Base-by-base conservation (phyloP, 1,140 invertebrate genomes). In the Calycopis cecrops region DNA sequence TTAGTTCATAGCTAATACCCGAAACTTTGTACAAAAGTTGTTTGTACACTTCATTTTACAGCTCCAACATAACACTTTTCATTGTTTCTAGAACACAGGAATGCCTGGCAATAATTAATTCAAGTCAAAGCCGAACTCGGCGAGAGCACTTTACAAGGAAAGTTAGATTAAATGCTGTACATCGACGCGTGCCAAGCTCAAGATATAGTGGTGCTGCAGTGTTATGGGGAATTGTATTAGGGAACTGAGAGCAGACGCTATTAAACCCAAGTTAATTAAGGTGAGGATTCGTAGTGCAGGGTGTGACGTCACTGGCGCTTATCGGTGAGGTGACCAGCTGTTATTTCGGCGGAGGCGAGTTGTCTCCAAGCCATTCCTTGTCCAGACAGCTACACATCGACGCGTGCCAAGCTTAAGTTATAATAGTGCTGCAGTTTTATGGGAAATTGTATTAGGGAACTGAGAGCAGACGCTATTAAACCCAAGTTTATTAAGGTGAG, bases 111-210 rank as follows among this genome's bases (percentile, higher is more conserved):
- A 73, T 74, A 82, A 79, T 82, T 79, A 79, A 82, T 78, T 74
- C 73, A 71, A 82, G 75, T 68, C 67, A 60, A 73, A 78, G 60
- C 74, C 62, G 65, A 69, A 53, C 59, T 76, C 65, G 18, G 52
- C 47, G 63, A 69, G 69, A 72, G 64, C 68, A 72, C 68, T 78
- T 75, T 65, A 65, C 63, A 62, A 69, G 64, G 53, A 65, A 83
- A 83, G 74, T 83, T 83, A 80, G 75, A 83, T 83, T 83, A 76
- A 79, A 80, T 63, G 77, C 50, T 73, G 67, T 71, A 77, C 65
- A 78, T 73, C 71, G 73, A 71, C 70, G 72, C 71, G 67, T 67
- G 64, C 51, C 60, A 65, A 73, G 61, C 69, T 62, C 55, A 59
- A 61, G 60, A 65, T 71, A 60, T 69, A 71, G 57, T 69, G 62